Conservation (phyloP, 2,888 invertebrate genomes). For the Drosophila eohydei region DNA sequence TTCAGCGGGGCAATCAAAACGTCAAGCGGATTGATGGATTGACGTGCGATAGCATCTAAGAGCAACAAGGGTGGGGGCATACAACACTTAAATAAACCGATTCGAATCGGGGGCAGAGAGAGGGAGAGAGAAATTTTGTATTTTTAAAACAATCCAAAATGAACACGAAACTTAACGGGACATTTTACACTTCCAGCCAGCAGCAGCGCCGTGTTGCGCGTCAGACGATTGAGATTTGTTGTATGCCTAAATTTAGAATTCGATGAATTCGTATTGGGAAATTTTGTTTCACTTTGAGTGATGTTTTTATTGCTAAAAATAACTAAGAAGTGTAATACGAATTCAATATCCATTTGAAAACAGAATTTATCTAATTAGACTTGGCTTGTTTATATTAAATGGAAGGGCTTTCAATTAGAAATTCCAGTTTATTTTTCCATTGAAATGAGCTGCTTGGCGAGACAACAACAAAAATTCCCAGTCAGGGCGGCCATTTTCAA, state of each 20-base stretch:
- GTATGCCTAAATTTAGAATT: conserved; percentile 46
- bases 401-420: conserved; percentile 18
- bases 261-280: conserved; percentile 22
- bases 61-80: conserved; percentile 6
- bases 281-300: conserved; percentile 37
- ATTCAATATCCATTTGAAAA: conserved; percentile 8
- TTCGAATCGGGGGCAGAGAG: not conserved
- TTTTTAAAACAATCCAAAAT: conserved; percentile 45
- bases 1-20: conserved; percentile 62
- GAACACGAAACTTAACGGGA: conserved; percentile 25
- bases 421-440: conserved; percentile 46
- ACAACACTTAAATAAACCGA: conserved; percentile 35
- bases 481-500: conserved; percentile 47
- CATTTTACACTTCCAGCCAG: conserved; percentile 50
- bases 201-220: conserved; percentile 8
- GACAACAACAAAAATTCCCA: conserved; percentile 27
- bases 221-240: conserved; percentile 31
- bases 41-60: conserved; percentile 54
- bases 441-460: conserved; percentile 7
- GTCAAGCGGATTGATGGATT: conserved; percentile 69
- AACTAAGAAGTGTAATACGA: conserved; percentile 8
- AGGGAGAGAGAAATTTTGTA: conserved; percentile 14
- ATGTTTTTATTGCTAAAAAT: conserved; percentile 41
- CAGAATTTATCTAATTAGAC: not conserved
- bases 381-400: conserved; percentile 5